Conservation (phyloP, 2,113 vertebrate species). For the Eidolon helvum region DNA sequence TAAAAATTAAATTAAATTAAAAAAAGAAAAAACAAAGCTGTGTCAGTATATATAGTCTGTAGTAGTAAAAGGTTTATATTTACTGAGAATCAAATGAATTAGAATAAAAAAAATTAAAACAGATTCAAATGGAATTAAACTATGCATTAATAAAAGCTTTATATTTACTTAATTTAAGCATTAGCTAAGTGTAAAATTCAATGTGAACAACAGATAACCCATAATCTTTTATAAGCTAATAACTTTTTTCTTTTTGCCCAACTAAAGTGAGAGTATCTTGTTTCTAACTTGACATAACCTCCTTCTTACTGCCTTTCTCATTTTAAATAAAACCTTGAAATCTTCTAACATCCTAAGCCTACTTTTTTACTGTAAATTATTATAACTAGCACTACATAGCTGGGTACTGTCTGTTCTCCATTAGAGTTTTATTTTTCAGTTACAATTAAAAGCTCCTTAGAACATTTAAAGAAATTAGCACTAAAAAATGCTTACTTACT, state of each 20-base stretch:
- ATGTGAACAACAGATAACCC: neutral
- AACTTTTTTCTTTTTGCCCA: neutral
- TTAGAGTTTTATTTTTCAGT: neutral
- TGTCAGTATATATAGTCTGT: neutral
- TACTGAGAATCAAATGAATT: slow-evolving; percentile 12
- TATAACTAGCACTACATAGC: neutral
- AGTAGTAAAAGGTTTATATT: neutral
- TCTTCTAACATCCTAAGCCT: neutral
- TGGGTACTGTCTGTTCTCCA: neutral
- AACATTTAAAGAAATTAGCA: neutral
- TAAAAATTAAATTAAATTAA: neutral
- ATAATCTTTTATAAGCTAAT: neutral
- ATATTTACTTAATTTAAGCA: neutral
- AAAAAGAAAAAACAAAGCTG: neutral
- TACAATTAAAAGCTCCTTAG: neutral
- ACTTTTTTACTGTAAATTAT: neutral
- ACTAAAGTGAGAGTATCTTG: neutral
- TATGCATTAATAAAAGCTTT: neutral
- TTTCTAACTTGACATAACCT: neutral
- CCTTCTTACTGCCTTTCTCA: neutral
- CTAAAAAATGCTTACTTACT: neutral
- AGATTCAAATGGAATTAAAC: neutral
- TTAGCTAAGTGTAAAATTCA: slow-evolving; percentile 4
- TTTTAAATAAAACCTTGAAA: neutral
- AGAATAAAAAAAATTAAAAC: neutral